Base-by-base conservation (phyloP, 2,888 invertebrate genomes). In the Drosophila borealis region DNA sequence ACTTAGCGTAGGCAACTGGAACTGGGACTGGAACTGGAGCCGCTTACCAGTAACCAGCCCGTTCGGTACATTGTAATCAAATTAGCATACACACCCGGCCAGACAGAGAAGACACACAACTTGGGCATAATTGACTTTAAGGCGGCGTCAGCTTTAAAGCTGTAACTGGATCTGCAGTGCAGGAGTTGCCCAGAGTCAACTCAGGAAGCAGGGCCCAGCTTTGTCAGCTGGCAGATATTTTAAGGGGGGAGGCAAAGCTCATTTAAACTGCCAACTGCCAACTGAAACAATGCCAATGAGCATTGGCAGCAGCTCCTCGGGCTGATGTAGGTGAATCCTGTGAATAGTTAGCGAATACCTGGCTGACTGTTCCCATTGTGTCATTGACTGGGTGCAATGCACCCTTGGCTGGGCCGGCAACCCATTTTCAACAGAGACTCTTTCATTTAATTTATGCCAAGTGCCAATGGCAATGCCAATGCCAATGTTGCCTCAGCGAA, bases 401-500 rank as follows among this genome's bases (percentile, higher is more conserved):
- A 70, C 66, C 66, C 45, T 50, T 19, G 25, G 54, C 59, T 63
- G 50, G 50, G 64, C 45, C 41, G 6, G 42, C 74, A 82, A 78
- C 87, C 83, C 74, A 86, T 74, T 80, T 82, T 53, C 63, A 64
- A 57, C 49, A 14, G 49, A 21, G 19, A 55, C 44, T 64, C 53
- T 33, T 37, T 17, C 63, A 75, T 78, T 78, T 83, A 88, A 83
- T 83, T 83, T 88, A 83, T 83, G 86, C 83, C 88, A 88, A 88
- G 88, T 74, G 88, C 83, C 88, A 86, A 86, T 77, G 88, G 88
- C 83, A 79, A 74, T 81, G 61, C 73, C 72, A 77, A 66, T 63
- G 55, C 53, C 59, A 66, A 45, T 36, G 72, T 64, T 67, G 44
- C 44, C 57, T 39, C 10, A 8, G 29, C 17, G 41, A 60, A 44